Evolutionary conservation across 2,113 vertebrate genomes (phyloP).

Genomic region (Fregata magnificens): DNA sequence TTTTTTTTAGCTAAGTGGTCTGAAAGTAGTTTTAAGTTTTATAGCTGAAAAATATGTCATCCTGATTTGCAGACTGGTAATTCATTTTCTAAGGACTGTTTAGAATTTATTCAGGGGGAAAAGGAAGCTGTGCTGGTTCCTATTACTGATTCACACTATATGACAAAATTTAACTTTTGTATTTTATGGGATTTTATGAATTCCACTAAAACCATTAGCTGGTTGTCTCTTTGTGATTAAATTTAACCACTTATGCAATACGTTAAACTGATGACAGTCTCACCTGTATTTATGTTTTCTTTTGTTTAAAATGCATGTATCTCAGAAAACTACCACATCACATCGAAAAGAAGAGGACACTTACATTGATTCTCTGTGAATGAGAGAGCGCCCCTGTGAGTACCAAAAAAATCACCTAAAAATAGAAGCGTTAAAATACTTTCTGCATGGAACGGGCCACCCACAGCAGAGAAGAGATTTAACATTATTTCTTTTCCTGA

Average conservation of each 20-base stretch:
- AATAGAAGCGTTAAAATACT: not conserved
- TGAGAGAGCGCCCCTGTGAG: not conserved
- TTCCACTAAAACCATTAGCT: constrained; percentile 77
- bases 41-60: constrained; percentile 68
- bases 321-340: constrained; percentile 4
- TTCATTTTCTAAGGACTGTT: constrained; percentile 77
- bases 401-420: not conserved
- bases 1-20: constrained; percentile 45
- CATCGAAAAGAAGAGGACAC: not conserved
- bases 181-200: constrained; percentile 74
- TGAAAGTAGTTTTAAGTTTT: constrained; percentile 71
- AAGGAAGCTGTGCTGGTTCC: constrained; percentile 65
- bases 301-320: constrained; percentile 59
- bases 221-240: constrained; percentile 73
- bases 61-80: constrained; percentile 69
- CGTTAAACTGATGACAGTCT: constrained; percentile 60
- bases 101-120: constrained; percentile 75
- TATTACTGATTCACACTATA: constrained; percentile 65
- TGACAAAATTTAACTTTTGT: constrained; percentile 74
- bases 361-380: not conserved
- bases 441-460: not conserved
- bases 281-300: constrained; percentile 69
- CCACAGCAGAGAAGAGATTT: not conserved
- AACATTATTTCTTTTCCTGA: not conserved
- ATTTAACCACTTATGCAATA: constrained; percentile 74